These are phyloP conservation scores for Tetragnatha montana DNA, from an alignment of 2,888 invertebrate genomes.

Conservation along the genomic window DNA sequence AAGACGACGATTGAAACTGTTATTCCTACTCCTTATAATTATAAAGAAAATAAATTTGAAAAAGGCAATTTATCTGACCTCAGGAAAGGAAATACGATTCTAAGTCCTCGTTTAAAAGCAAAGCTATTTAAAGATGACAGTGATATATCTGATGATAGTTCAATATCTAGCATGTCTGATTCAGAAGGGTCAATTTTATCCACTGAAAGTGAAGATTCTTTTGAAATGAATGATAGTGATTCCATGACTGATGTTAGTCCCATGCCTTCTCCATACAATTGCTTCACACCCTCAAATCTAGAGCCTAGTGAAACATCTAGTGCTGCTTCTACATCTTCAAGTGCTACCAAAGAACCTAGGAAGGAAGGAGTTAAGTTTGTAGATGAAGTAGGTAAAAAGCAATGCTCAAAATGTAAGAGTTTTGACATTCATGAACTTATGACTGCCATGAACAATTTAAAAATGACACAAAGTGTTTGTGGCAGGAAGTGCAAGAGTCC, in stretches of 20 bases:
- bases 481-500: constrained; percentile 44
- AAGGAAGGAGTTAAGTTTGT: constrained; percentile 67
- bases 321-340: neutral
- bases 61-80: neutral
- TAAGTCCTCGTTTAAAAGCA: constrained; percentile 54
- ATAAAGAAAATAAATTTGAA: constrained; percentile 62
- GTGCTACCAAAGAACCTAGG: constrained; percentile 9
- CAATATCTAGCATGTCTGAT: constrained; percentile 52
- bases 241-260: constrained; percentile 70
- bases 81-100: constrained; percentile 7
- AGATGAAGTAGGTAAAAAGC: constrained; percentile 41
- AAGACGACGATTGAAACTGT: constrained; percentile 65
- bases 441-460: constrained; percentile 63
- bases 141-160: constrained; percentile 61
- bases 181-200: constrained; percentile 38
- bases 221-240: constrained; percentile 59
- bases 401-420: constrained; percentile 45
- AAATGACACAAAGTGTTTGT: constrained; percentile 61
- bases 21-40: constrained; percentile 57
- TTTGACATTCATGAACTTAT: constrained; percentile 61
- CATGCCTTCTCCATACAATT: constrained; percentile 58
- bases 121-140: constrained; percentile 48
- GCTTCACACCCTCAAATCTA: constrained; percentile 35
- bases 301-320: neutral
- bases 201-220: constrained; percentile 68